phyloP scores from a whole-genome alignment of 92 coral and sea anemone genomes.

The Phenganax marumi region DNA sequence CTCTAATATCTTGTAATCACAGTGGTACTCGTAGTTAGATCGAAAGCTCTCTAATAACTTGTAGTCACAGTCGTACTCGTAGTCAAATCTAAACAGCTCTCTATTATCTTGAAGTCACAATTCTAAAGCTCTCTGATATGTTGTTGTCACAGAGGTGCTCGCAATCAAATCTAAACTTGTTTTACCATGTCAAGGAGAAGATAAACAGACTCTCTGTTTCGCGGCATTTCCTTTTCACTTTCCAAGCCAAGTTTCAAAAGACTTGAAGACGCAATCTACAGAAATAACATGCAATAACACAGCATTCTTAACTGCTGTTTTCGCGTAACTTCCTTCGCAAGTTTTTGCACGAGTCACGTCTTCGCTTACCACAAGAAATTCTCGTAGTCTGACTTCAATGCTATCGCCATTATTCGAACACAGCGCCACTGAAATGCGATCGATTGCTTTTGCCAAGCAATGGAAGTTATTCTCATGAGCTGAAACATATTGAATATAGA shows the following conservation, averaged over 20 bases:
- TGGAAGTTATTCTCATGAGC: conserved; percentile 96
- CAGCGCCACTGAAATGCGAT: conserved; percentile 76
- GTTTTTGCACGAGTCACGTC: neutral
- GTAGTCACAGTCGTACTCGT: no score
- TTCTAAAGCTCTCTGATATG: no score
- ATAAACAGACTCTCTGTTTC: conserved; percentile 87
- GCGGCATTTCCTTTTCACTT: conserved; percentile 79
- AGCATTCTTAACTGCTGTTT: neutral
- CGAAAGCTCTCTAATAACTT: no score
- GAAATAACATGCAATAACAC: neutral
- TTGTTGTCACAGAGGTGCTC: neutral
- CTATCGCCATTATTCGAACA: conserved; percentile 90
- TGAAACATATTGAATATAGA: conserved; percentile 5
- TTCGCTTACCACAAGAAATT: conserved; percentile 82
- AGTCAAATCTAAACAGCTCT: no score
- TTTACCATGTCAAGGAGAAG: conserved; percentile 89
- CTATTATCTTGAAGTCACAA: no score
- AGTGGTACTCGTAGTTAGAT: no score
- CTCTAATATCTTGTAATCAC: no score
- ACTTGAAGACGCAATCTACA: conserved; percentile 94
- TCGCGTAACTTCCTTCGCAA: neutral
- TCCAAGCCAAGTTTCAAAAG: conserved; percentile 94
- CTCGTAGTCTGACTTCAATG: conserved; percentile 84
- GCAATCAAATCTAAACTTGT: neutral
- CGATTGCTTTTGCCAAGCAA: conserved; percentile 80